phyloP scores from a whole-genome alignment of 2,113 vertebrate species.

The Porphyrio hochstetteri region DNA sequence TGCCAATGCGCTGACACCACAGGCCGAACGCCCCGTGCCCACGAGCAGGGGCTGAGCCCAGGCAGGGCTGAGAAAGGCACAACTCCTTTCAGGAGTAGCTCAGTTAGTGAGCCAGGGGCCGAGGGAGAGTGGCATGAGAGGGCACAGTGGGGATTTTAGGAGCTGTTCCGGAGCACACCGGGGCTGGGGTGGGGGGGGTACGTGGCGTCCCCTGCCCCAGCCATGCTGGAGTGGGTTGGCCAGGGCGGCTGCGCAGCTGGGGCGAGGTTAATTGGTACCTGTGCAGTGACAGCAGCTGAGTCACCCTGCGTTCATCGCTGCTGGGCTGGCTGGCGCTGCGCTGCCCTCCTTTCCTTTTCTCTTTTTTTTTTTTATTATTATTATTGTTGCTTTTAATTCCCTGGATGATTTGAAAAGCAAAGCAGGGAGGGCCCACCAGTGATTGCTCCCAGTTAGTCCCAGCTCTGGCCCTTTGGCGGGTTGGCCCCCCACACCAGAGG shows the following conservation, averaged over 20 bases:
- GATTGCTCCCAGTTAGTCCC: not conserved
- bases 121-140: accelerated
- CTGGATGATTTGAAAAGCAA: constrained; percentile 43
- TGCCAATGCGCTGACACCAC: accelerated
- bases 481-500: accelerated
- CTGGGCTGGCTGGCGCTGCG: not conserved
- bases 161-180: accelerated
- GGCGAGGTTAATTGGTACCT: constrained; percentile 11
- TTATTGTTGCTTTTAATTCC: not conserved
- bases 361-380: not conserved
- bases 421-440: not conserved
- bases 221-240: not conserved
- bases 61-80: accelerated
- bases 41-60: not conserved
- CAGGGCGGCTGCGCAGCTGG: not conserved
- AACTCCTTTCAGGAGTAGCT: accelerated
- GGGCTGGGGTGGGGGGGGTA: not conserved
- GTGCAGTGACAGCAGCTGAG: not conserved
- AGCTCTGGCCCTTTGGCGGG: accelerated
- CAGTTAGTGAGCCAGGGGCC: accelerated
- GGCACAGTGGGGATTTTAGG: accelerated
- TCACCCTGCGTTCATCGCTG: not conserved
- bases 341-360: not conserved
- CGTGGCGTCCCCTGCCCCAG: accelerated
- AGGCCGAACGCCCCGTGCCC: not conserved